phyloP scores from a whole-genome alignment of 2,113 vertebrate species.

The Aleadryas rufinucha region DNA sequence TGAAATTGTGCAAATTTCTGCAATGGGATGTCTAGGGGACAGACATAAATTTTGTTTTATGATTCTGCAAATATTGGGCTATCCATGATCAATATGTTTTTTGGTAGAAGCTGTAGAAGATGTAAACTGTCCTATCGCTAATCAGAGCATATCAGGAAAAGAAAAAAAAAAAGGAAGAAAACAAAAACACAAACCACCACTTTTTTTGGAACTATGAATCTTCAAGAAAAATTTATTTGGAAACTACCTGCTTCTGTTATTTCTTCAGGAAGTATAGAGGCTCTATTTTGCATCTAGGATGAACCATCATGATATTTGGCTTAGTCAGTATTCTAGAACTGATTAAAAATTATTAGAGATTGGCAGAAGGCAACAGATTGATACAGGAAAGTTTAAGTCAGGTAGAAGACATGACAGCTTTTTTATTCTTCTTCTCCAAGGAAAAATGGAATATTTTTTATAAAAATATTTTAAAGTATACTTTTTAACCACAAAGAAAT shows the following conservation, averaged over 20 bases:
- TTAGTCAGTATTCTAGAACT: neutral
- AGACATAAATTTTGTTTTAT: neutral
- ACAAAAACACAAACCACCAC: neutral
- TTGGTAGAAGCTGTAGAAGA: neutral
- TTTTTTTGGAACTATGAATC: neutral
- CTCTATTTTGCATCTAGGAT: neutral
- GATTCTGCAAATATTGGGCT: neutral
- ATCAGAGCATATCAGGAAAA: neutral
- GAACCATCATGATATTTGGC: neutral
- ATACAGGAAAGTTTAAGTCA: neutral
- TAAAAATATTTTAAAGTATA: neutral
- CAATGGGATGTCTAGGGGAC: neutral
- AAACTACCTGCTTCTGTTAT: neutral
- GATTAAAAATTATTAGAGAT: neutral
- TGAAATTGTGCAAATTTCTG: neutral
- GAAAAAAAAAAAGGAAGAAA: accelerated
- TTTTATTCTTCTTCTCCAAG: neutral
- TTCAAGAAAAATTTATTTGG: neutral
- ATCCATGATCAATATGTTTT: neutral
- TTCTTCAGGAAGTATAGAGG: neutral
- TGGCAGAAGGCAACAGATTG: neutral
- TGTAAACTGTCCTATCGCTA: neutral
- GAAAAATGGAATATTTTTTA: neutral
- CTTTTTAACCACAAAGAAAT: neutral
- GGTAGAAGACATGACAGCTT: neutral